phyloP scores from a whole-genome alignment of 2,797 vertebrate genomes.

The Epinephelus awoara region DNA sequence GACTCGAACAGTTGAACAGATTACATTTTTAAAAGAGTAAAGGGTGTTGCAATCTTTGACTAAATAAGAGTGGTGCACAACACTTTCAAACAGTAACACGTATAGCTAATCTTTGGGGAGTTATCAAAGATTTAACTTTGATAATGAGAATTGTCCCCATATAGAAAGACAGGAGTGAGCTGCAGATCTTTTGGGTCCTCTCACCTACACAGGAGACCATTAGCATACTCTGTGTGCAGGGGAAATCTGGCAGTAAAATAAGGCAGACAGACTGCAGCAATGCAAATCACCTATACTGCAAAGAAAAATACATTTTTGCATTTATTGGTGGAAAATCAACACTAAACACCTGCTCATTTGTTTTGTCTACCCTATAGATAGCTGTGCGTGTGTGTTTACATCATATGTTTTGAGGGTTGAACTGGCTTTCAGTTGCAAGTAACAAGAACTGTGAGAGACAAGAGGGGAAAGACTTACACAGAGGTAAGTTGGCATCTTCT shows the following conservation, averaged over 20 bases:
- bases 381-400: neutral
- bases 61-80: no score
- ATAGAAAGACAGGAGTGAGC: neutral
- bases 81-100: no score
- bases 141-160: no score
- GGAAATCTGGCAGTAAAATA: constrained; percentile 19
- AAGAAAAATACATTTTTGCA: constrained; percentile 49
- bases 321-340: constrained; percentile 28
- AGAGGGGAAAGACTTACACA: neutral
- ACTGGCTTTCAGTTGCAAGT: neutral
- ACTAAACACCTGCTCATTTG: constrained; percentile 54
- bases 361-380: neutral
- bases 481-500: constrained; percentile 16
- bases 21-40: no score
- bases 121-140: no score
- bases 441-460: neutral
- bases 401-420: neutral
- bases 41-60: no score
- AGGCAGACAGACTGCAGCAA: neutral
- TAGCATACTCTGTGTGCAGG: neutral
- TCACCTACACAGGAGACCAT: neutral
- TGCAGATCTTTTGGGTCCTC: no score
- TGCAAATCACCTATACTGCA: constrained; percentile 37
- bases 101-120: no score
- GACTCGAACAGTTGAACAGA: no score